Evolutionary conservation across 1,140 invertebrate species (phyloP).

Genomic region (Orchestia grillus): DNA sequence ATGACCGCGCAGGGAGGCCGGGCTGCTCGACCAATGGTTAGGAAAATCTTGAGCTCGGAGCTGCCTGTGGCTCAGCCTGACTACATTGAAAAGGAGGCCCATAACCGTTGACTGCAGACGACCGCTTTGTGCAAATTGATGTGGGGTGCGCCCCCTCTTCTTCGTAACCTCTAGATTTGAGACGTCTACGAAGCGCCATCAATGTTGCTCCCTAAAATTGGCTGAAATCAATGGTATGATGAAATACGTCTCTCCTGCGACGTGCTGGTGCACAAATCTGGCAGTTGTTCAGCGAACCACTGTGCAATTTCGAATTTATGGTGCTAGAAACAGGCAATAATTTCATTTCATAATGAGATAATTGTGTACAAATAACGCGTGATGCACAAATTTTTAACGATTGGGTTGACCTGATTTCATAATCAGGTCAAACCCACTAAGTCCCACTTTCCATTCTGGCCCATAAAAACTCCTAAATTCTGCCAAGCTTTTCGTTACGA

Average conservation of each 20-base stretch:
- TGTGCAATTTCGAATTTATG: not conserved
- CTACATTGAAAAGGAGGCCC: slow-evolving; percentile 19
- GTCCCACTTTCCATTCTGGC: no score
- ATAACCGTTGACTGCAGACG: slow-evolving; percentile 36
- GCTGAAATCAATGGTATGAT: not conserved
- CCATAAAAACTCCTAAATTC: no score
- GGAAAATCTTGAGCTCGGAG: not conserved
- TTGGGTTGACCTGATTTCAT: not conserved
- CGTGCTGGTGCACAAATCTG: not conserved
- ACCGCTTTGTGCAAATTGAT: slow-evolving; percentile 35
- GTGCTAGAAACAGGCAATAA: not conserved
- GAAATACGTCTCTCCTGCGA: not conserved
- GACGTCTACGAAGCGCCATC: not conserved
- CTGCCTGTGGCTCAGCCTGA: not conserved
- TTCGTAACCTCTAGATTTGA: not conserved
- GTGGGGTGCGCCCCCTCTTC: not conserved
- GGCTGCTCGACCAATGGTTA: not conserved
- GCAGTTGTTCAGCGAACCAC: not conserved
- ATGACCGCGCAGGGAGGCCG: not conserved
- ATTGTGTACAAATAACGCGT: not conserved
- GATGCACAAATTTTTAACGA: not conserved
- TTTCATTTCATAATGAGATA: not conserved
- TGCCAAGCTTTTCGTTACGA: not conserved
- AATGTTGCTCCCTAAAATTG: not conserved
- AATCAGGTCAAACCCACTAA: not conserved